These are phyloP conservation scores for Diadumene lineata DNA, from an alignment of 92 coral and sea anemone species.

Conservation along the genomic window DNA sequence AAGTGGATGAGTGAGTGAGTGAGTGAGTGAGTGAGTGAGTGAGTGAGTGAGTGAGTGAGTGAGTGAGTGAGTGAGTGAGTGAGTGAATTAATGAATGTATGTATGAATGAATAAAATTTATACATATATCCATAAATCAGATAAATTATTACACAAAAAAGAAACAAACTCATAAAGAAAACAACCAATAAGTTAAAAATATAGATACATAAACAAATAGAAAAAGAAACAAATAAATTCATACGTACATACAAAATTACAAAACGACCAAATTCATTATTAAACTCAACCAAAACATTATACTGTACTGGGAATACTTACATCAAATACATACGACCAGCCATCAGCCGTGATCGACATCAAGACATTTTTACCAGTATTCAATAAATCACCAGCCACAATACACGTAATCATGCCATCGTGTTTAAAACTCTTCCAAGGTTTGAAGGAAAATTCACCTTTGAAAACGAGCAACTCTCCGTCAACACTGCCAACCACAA, in stretches of 20 bases:
- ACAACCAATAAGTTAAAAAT: too few relatives aligned
- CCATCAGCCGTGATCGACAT: constrained; percentile 91
- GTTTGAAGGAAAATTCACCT: constrained; percentile 49
- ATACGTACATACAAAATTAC: too few relatives aligned
- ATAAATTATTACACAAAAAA: too few relatives aligned
- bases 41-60: background rate
- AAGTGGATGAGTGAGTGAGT: too few relatives aligned
- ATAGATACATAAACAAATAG: background rate
- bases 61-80: background rate
- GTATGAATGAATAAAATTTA: too few relatives aligned
- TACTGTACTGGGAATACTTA: too few relatives aligned
- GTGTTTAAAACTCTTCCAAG: constrained; percentile 68
- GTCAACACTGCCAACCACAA: constrained; percentile 75
- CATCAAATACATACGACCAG: constrained; percentile 82
- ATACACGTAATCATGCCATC: constrained; percentile 92
- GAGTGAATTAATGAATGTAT: background rate
- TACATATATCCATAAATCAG: too few relatives aligned
- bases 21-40: too few relatives aligned
- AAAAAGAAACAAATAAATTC: too few relatives aligned
- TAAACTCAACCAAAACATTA: too few relatives aligned
- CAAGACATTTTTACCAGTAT: constrained; percentile 67
- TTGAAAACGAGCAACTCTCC: constrained; percentile 89
- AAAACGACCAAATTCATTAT: too few relatives aligned
- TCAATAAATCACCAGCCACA: constrained; percentile 82
- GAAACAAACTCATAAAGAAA: too few relatives aligned